These are phyloP conservation scores for Vollenhovia emeryi DNA, from an alignment of 1,140 invertebrate species.

Conservation along the genomic window DNA sequence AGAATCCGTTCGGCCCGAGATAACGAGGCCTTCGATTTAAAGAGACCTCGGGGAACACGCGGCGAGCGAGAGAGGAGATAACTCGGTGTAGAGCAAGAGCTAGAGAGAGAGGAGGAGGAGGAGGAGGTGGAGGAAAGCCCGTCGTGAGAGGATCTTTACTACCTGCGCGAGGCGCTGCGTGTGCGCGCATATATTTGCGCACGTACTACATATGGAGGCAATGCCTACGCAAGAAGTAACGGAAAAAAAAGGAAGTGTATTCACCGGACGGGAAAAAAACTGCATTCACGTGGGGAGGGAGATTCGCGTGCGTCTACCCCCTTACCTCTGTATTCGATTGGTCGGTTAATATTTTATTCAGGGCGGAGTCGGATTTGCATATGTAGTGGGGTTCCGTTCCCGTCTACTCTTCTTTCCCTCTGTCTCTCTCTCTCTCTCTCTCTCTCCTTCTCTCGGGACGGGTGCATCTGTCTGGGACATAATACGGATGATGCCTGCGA, in stretches of 20 bases:
- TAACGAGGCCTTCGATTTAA: conserved; percentile 78
- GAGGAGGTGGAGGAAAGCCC: background rate
- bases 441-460: conserved; percentile 42
- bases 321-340: conserved; percentile 66
- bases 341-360: conserved; percentile 79
- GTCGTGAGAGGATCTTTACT: conserved; percentile 30
- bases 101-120: background rate
- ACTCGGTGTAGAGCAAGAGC: background rate
- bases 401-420: conserved; percentile 12
- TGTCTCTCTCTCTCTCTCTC: conserved; percentile 2
- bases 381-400: conserved; percentile 67
- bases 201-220: conserved; percentile 26
- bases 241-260: conserved; percentile 44
- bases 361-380: conserved; percentile 78
- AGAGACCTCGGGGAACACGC: conserved; percentile 59
- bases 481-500: conserved; percentile 66
- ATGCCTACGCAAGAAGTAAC: conserved; percentile 50
- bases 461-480: conserved; percentile 71
- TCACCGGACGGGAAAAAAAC: conserved; percentile 33
- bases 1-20: conserved; percentile 73
- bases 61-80: conserved; percentile 20
- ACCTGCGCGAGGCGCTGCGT: conserved; percentile 36
- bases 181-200: conserved; percentile 53
- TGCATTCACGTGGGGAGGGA: conserved; percentile 47
- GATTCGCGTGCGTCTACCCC: conserved; percentile 66